Percentiles rank a stretch among this genome's conserved stretches.
Conservation (phyloP, 2,797 vertebrate genomes). For the Alosa sapidissima region DNA sequence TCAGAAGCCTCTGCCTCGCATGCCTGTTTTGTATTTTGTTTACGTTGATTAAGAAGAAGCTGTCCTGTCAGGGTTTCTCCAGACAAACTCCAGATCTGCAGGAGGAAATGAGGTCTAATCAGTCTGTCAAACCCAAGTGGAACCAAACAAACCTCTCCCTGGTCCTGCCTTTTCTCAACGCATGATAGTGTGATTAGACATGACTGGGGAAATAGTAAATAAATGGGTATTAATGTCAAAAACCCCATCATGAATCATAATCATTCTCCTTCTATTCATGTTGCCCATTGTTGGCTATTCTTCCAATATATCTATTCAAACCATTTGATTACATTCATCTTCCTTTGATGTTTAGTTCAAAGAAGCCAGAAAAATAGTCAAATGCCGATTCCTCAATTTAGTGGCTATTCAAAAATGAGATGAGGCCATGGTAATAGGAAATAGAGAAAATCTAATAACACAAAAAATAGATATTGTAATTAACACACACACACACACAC, state of each 20-base stretch:
- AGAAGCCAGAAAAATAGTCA: no score
- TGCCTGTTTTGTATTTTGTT: neutral
- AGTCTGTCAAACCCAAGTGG: constrained; percentile 56
- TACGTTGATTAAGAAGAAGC: neutral
- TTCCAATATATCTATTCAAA: neutral
- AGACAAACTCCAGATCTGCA: constrained; percentile 51
- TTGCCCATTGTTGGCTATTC: neutral
- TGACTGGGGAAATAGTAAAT: constrained; percentile 65
- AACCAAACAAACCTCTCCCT: constrained; percentile 57
- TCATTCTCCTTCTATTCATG: constrained; percentile 56
- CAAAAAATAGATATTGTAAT: neutral
- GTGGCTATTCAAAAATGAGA: neutral
- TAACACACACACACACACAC: neutral
- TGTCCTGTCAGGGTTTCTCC: neutral
- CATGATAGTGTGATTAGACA: constrained; percentile 76
- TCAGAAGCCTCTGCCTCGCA: neutral
- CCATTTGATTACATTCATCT: no score
- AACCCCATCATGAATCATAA: constrained; percentile 66
- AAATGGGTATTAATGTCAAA: constrained; percentile 74
- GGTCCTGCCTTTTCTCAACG: constrained; percentile 56
- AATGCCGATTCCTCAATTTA: no score
- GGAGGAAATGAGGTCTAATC: constrained; percentile 48
- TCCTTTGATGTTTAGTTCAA: no score
- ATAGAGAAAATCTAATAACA: neutral
- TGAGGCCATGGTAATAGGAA: neutral